These are phyloP conservation scores for Conomelus anceps DNA, from an alignment of 2,888 invertebrate genomes.

Conservation along the genomic window DNA sequence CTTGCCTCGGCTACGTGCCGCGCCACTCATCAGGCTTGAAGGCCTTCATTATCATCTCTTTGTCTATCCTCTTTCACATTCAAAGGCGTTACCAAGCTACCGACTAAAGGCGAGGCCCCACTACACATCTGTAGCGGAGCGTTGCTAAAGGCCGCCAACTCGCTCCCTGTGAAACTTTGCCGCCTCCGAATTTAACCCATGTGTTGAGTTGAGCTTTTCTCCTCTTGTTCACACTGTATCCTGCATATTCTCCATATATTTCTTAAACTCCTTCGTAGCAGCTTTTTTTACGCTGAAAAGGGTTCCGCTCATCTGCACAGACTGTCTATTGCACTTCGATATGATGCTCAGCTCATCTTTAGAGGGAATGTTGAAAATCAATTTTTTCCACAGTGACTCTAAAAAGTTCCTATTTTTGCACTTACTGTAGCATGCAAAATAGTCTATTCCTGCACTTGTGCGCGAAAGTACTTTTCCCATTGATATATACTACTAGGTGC, in stretches of 20 bases:
- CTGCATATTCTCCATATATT: neutral
- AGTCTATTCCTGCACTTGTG: no score
- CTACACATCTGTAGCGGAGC: no score
- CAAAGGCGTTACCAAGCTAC: neutral
- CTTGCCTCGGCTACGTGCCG: neutral
- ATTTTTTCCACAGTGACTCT: no score
- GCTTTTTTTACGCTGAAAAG: neutral
- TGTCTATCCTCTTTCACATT: neutral
- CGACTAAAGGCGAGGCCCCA: no score
- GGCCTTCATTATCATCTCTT: slow-evolving; percentile 12
- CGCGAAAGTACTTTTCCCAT: no score
- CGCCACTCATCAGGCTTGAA: neutral
- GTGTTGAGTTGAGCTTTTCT: neutral
- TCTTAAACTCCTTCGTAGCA: neutral
- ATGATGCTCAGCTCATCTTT: neutral
- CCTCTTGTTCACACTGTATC: neutral
- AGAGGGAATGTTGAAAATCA: no score
- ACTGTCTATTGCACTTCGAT: neutral
- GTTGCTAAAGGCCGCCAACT: no score
- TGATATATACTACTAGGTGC: no score
- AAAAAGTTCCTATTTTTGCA: no score
- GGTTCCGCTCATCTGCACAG: neutral
- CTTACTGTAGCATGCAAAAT: no score
- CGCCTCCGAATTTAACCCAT: neutral
- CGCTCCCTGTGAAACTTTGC: neutral